Evolutionary conservation across 1,140 invertebrate species (phyloP).

Genomic region (Sycophaga agraensis): DNA sequence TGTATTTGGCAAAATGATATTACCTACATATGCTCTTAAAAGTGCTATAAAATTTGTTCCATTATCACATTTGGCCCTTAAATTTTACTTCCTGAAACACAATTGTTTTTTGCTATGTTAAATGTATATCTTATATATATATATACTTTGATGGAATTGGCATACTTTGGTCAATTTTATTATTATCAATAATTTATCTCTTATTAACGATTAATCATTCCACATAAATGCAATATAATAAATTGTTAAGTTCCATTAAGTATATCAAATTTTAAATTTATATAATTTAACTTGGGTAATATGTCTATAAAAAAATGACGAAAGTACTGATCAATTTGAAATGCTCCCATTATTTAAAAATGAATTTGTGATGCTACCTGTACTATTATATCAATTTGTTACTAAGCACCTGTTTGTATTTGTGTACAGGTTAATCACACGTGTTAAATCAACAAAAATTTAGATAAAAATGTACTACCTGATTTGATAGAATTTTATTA

Average conservation of each 20-base stretch:
- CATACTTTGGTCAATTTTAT: neutral
- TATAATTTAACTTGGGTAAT: constrained; percentile 12
- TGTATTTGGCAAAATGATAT: constrained; percentile 42
- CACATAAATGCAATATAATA: constrained; percentile 27
- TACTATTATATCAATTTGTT: too few relatives aligned
- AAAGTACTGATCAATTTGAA: too few relatives aligned
- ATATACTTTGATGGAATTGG: neutral
- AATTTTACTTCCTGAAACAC: constrained; percentile 55
- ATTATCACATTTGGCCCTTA: constrained; percentile 50
- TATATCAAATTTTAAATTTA: constrained; percentile 18
- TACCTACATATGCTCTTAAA: constrained; percentile 50
- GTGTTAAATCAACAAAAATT: too few relatives aligned
- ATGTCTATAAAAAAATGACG: constrained; percentile 30
- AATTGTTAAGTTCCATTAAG: neutral
- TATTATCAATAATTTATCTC: constrained; percentile 3
- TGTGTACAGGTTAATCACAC: too few relatives aligned
- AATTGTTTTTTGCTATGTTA: constrained; percentile 37
- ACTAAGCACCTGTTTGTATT: too few relatives aligned
- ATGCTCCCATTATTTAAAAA: too few relatives aligned
- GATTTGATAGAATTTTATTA: neutral
- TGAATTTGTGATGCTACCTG: too few relatives aligned
- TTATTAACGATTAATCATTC: constrained; percentile 34
- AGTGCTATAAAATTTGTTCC: constrained; percentile 50
- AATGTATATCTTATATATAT: neutral
- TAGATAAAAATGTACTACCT: too few relatives aligned